phyloP scores from a whole-genome alignment of 2,797 vertebrate genomes.

The Pteropus rufus region DNA sequence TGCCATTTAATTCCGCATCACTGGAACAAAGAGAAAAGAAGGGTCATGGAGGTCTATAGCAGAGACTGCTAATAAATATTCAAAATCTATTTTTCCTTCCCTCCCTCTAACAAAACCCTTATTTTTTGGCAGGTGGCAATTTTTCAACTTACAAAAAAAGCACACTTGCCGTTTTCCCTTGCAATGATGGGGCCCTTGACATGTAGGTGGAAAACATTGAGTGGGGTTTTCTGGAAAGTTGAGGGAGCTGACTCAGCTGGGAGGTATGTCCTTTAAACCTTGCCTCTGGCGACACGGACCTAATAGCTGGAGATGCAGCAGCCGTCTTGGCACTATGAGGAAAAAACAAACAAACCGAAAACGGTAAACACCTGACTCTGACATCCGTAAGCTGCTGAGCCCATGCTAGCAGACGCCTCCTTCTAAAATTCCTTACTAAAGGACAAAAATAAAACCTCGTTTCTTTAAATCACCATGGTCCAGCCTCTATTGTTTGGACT shows the following conservation, averaged over 20 bases:
- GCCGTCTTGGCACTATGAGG: not conserved
- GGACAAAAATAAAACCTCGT: not conserved
- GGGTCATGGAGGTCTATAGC: not conserved
- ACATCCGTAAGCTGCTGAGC: not conserved
- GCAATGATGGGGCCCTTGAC: not conserved
- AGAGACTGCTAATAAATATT: conserved; percentile 58
- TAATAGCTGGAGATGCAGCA: not conserved
- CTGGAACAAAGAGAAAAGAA: not conserved
- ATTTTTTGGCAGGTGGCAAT: not conserved
- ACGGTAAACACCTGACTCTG: not conserved
- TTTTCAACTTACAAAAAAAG: not conserved
- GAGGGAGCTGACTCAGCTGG: not conserved
- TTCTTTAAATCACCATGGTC: not conserved
- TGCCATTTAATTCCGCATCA: conserved; percentile 39
- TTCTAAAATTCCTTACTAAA: not conserved
- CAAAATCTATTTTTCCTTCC: conserved; percentile 45
- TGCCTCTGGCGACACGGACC: not conserved
- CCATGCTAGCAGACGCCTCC: not conserved
- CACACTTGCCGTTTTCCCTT: not conserved
- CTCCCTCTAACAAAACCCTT: conserved; percentile 7
- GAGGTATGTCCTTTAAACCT: not conserved
- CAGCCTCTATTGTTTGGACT: not conserved
- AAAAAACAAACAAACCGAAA: not conserved
- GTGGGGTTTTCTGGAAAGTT: not conserved
- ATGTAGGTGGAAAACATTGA: not conserved